Percentiles rank a stretch among this genome's conserved stretches.
These are phyloP conservation scores for Edolisoma coerulescens DNA, from an alignment of 2,113 vertebrate genomes.

Conservation along the genomic window DNA sequence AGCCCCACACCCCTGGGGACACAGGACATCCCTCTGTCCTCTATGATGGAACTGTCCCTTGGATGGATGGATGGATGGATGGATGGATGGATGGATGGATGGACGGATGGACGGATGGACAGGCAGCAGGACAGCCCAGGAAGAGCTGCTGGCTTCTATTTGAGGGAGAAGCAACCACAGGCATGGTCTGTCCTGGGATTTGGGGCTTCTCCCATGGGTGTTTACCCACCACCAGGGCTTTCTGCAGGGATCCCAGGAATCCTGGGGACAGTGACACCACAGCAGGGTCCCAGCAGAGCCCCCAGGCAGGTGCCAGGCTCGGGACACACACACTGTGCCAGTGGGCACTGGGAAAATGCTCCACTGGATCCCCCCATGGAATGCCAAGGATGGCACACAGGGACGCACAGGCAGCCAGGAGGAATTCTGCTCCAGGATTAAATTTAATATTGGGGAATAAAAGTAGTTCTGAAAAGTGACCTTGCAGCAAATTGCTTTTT, in stretches of 20 bases:
- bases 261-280: accelerated
- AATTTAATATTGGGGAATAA: accelerated
- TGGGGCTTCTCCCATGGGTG: neutral
- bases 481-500: neutral
- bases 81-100: neutral
- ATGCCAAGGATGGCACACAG: accelerated
- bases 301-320: neutral
- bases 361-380: accelerated
- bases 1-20: neutral
- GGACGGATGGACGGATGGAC: neutral
- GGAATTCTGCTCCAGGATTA: neutral
- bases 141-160: accelerated
- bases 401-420: too few relatives aligned
- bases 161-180: neutral
- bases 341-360: accelerated
- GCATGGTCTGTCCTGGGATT: neutral
- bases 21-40: neutral
- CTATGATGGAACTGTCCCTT: neutral
- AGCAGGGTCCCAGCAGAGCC: neutral
- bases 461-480: neutral
- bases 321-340: neutral
- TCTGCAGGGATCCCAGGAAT: neutral
- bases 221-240: neutral
- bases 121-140: neutral
- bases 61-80: neutral